Conservation (phyloP, 2,888 invertebrate genomes). For the Cataglyphis albicans region DNA sequence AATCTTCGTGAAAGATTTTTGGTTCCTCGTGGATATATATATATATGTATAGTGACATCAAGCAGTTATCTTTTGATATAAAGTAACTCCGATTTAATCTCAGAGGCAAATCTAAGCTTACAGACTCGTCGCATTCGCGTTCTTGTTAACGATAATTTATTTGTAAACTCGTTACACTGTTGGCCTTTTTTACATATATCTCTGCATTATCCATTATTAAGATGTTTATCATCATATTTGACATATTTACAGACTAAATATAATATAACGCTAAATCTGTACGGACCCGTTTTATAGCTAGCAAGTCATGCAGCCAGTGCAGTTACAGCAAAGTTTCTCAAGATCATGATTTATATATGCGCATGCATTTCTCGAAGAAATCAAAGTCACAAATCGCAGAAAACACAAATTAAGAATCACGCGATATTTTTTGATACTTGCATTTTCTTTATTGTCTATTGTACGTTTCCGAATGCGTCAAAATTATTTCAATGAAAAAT, state of each 20-base stretch:
- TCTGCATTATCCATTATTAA: constrained; percentile 27
- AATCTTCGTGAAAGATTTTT: constrained; percentile 21
- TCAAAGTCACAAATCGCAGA: constrained; percentile 4
- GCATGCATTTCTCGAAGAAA: constrained; percentile 27
- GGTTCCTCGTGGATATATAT: constrained; percentile 20
- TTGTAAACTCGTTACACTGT: constrained; percentile 24
- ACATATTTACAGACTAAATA: constrained; percentile 55
- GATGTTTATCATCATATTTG: constrained; percentile 30
- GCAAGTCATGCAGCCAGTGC: constrained; percentile 58
- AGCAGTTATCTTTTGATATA: constrained; percentile 50
- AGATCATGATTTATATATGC: constrained; percentile 4
- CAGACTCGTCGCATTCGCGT: constrained; percentile 24
- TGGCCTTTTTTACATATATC: constrained; percentile 14
- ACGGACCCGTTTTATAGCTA: constrained; percentile 73
- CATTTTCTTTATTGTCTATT: constrained; percentile 80
- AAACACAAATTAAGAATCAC: constrained; percentile 58
- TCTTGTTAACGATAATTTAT: constrained; percentile 30
- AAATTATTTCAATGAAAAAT: constrained; percentile 7
- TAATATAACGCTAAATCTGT: constrained; percentile 70
- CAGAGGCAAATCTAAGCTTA: constrained; percentile 41
- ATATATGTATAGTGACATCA: constrained; percentile 19
- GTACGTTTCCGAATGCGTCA: constrained; percentile 68
- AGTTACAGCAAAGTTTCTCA: constrained; percentile 23
- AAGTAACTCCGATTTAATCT: constrained; percentile 38
- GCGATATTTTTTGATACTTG: constrained; percentile 78